Evolutionary conservation across 1,140 invertebrate species (phyloP), one percentile per base, ranked within the genome.

Genomic region (Vanessa tameamea): DNA sequence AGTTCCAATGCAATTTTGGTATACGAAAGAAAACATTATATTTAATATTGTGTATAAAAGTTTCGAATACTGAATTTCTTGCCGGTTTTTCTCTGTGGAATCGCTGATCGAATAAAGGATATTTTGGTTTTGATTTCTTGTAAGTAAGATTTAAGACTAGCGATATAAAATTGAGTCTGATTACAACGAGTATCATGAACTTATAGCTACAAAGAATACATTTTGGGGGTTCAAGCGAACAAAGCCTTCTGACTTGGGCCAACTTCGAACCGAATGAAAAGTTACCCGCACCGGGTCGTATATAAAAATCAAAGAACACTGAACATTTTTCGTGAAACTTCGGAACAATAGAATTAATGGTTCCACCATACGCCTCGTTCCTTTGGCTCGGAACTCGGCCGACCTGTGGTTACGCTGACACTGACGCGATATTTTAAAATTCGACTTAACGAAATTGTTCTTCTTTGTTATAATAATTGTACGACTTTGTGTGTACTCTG

Each of bases 311-410:
- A 70, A 70, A 64, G 48, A 64, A 50, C 37, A 50, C 47, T 50
- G 57, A 63, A 64, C 57, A 64, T 14, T 70, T 70, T 70, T 64
- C 57, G 69, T 70, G 47, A 59, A 69, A 31, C 63, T 64, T 20
- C 59, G 3, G 55, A 37, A 70, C 69, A 70, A 70, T 70, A 59
- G 69, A 63, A 70, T 69, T 57, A 69, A 69, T 61, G 68, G 68
- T 48, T 61, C 7, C 6, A 16, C 43, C 63, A 15, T 64, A 64
- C 55, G 55, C 43, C 47, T 64, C 47, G 63, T 47, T 64, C 63
- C 48, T n/a, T 12, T n/a, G 57, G 57, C 11, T 55, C 15, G 14
- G 53, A 20, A 11, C 16, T 11, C 57, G 31, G 57, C 3, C 31
- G 37, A 61, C 57, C 23, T 61, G 57, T 61, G 57, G 57, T 61